Conservation (phyloP, 2,888 invertebrate species). For the Rotaria macrura region DNA sequence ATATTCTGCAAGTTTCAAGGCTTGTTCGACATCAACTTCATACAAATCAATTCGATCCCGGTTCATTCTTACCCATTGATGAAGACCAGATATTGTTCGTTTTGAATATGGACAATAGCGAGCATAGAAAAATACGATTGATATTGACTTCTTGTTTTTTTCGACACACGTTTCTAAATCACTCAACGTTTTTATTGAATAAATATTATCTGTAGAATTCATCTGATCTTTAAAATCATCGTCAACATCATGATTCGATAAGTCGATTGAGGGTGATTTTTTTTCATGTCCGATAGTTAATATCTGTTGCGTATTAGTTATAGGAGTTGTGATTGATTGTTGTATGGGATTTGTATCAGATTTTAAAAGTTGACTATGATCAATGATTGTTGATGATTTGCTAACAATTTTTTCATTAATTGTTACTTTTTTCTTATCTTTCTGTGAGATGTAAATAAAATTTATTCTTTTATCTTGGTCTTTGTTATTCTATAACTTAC, state of each 20-base stretch:
- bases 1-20: background rate
- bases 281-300: background rate
- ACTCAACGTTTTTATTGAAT: background rate
- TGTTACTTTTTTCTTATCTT: background rate
- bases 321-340: background rate
- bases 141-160: background rate
- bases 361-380: too few relatives aligned
- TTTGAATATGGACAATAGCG: background rate
- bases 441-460: background rate
- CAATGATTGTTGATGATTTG: background rate
- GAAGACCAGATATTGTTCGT: background rate
- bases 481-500: background rate
- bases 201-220: background rate
- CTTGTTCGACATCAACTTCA: background rate
- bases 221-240: background rate
- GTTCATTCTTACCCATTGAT: background rate
- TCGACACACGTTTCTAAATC: background rate
- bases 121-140: background rate
- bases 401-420: background rate
- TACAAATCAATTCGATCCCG: background rate
- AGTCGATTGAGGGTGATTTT: background rate
- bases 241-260: background rate
- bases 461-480: too few relatives aligned
- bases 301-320: too few relatives aligned
- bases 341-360: background rate